Percentiles rank a stretch among this genome's conserved stretches.
Conservation (phyloP, 2,113 vertebrate genomes). For the Poeciliopsis prolifica region DNA sequence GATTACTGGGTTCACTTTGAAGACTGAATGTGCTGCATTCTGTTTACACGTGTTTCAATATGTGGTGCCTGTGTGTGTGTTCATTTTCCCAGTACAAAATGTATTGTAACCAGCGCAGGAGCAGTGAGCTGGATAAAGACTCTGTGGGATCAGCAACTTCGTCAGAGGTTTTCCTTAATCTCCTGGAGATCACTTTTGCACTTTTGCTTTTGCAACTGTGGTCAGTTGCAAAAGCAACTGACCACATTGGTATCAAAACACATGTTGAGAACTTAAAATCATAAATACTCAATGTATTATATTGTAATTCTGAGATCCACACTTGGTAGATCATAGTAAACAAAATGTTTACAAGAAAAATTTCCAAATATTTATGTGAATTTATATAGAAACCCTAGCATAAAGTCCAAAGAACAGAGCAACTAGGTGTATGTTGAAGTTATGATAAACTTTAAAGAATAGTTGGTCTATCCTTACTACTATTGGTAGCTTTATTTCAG, state of each 20-base stretch:
- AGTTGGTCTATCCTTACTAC: too few relatives aligned
- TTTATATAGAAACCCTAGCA: too few relatives aligned
- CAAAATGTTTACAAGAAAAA: not conserved
- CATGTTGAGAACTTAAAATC: not conserved
- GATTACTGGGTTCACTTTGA: constrained; percentile 18
- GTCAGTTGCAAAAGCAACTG: not conserved
- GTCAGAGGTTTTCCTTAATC: constrained; percentile 4
- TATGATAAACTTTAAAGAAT: too few relatives aligned
- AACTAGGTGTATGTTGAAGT: too few relatives aligned
- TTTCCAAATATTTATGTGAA: not conserved
- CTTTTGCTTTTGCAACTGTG: too few relatives aligned
- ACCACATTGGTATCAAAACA: not conserved
- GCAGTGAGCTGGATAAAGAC: not conserved
- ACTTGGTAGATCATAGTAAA: not conserved
- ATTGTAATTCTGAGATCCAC: not conserved
- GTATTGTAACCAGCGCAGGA: constrained; percentile 41
- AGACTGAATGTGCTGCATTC: not conserved
- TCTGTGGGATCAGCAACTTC: not conserved
- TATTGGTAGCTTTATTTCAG: too few relatives aligned
- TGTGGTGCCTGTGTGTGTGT: not conserved
- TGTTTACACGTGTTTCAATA: constrained; percentile 19
- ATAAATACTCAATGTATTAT: not conserved
- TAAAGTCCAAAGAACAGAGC: too few relatives aligned
- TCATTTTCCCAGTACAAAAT: constrained; percentile 22
- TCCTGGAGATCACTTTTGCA: not conserved